These are phyloP conservation scores for Adoxophyes honmai DNA, from an alignment of 1,140 invertebrate genomes.

Conservation along the genomic window DNA sequence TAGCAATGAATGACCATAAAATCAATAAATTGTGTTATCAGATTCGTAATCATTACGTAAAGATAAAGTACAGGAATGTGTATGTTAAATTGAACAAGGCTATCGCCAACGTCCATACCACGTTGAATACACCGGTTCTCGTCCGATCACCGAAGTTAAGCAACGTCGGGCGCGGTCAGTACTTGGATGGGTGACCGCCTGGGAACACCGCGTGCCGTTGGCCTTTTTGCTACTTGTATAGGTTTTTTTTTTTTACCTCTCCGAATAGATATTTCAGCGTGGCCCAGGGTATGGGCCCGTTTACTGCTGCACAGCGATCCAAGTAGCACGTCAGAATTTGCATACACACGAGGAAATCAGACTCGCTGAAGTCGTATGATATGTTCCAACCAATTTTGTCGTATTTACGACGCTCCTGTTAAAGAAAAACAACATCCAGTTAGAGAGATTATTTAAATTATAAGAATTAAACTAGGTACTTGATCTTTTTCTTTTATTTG, in stretches of 20 bases:
- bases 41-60: too few relatives aligned
- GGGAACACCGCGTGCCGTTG: not conserved
- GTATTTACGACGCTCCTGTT: slow-evolving; percentile 91
- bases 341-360: slow-evolving; percentile 92
- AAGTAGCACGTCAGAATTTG: slow-evolving; percentile 91
- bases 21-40: too few relatives aligned
- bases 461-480: too few relatives aligned
- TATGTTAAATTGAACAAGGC: too few relatives aligned
- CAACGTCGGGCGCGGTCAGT: not conserved
- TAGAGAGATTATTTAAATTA: slow-evolving; percentile 16
- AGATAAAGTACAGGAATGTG: too few relatives aligned
- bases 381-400: slow-evolving; percentile 97
- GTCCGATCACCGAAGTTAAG: not conserved
- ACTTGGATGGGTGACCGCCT: not conserved
- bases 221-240: slow-evolving; percentile 1
- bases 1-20: too few relatives aligned
- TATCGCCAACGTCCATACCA: not conserved
- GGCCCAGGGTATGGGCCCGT: slow-evolving; percentile 88
- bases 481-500: too few relatives aligned
- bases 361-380: slow-evolving; percentile 94
- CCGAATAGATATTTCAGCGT: slow-evolving; percentile 94
- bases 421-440: slow-evolving; percentile 31
- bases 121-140: not conserved
- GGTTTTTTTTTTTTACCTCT: slow-evolving; percentile 82
- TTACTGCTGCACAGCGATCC: slow-evolving; percentile 80